Evolutionary conservation across 2,113 vertebrate genomes (phyloP).

Genomic region (Rattus norvegicus): GRCr8 NC_086021.1:148321001-148321500

Average conservation of each 20-base stretch:
- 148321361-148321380: not conserved
- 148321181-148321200: not conserved
- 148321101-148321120: not conserved
- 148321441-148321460: not conserved
- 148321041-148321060: not conserved
- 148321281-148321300: not conserved
- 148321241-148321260: not conserved
- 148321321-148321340: not conserved
- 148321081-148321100: not conserved
- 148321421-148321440: not conserved
- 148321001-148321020: constrained; percentile 21
- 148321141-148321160: not conserved
- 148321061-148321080: not conserved
- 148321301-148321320: not conserved
- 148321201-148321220: not conserved
- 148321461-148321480: not conserved
- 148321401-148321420: not conserved
- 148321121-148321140: not conserved
- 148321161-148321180: not conserved
- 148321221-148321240: not conserved
- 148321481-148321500: not conserved
- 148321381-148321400: not conserved
- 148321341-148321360: not conserved
- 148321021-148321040: not conserved
- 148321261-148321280: not conserved